Evolutionary conservation across 2,113 vertebrate genomes (phyloP).

Genomic region (Hemibates koningsi): DNA sequence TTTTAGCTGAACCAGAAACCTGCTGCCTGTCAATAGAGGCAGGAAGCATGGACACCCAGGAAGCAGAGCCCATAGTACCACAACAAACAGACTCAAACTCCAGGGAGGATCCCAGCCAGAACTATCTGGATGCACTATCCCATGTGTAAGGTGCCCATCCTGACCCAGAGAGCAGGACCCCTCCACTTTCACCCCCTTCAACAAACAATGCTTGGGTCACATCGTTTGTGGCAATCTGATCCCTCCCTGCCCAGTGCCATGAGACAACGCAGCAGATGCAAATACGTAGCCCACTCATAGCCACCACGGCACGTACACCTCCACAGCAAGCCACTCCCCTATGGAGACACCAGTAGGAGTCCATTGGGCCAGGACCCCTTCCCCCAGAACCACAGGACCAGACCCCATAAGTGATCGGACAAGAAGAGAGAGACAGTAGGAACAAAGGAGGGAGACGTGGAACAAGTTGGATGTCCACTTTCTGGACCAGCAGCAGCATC

Average conservation of each 20-base stretch:
- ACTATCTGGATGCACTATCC: background rate
- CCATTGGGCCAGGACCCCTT: background rate
- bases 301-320: background rate
- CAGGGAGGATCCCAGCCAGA: background rate
- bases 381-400: background rate
- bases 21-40: background rate
- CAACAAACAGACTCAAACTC: background rate
- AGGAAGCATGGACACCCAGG: background rate
- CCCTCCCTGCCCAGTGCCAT: background rate
- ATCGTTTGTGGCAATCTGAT: background rate
- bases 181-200: background rate
- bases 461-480: background rate
- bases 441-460: background rate
- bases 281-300: background rate
- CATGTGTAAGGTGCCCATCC: background rate
- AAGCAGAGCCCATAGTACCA: background rate
- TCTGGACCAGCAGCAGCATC: background rate
- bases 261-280: background rate
- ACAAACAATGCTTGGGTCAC: background rate
- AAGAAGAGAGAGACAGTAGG: background rate
- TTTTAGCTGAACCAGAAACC: background rate
- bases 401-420: background rate
- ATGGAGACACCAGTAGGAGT: background rate
- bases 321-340: background rate
- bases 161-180: background rate